These are phyloP conservation scores for Artibeus jamaicensis DNA, from an alignment of 2,797 vertebrate genomes.

Conservation along the genomic window DNA sequence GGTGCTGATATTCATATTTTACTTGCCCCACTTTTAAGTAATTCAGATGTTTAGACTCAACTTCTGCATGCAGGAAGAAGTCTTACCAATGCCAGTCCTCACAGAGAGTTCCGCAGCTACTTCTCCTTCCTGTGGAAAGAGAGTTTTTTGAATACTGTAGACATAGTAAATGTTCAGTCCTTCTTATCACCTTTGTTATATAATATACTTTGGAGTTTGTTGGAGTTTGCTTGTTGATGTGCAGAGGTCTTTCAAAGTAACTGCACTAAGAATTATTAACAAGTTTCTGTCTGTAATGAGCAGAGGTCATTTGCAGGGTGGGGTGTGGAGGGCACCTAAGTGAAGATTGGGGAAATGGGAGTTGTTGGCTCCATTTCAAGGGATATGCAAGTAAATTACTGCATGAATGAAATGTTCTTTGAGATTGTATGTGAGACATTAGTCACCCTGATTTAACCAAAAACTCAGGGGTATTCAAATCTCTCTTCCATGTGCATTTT, in stretches of 20 bases:
- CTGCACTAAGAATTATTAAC: background rate
- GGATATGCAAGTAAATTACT: background rate
- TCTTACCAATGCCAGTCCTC: background rate
- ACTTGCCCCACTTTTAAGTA: background rate
- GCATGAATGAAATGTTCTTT: background rate
- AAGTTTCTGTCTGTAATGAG: background rate
- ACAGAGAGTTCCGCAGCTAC: background rate
- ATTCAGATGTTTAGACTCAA: background rate
- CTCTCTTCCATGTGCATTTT: background rate
- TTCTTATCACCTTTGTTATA: background rate
- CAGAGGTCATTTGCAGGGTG: background rate
- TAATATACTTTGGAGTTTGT: background rate
- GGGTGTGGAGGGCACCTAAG: background rate
- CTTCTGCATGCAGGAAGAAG: background rate
- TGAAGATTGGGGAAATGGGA: background rate
- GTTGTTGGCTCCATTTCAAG: background rate
- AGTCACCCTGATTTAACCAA: background rate
- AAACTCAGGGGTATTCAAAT: background rate
- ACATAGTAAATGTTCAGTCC: background rate
- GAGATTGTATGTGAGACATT: background rate
- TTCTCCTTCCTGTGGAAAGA: background rate
- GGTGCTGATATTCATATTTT: background rate
- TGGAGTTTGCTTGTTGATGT: constrained; percentile 3
- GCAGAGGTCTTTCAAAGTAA: constrained; percentile 4
- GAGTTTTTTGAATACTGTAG: background rate